A percentile compares a stretch with the other conserved stretches of the same genome.
phyloP scores from a whole-genome alignment of 2,113 vertebrate genomes.

The Arvicanthis niloticus region DNA sequence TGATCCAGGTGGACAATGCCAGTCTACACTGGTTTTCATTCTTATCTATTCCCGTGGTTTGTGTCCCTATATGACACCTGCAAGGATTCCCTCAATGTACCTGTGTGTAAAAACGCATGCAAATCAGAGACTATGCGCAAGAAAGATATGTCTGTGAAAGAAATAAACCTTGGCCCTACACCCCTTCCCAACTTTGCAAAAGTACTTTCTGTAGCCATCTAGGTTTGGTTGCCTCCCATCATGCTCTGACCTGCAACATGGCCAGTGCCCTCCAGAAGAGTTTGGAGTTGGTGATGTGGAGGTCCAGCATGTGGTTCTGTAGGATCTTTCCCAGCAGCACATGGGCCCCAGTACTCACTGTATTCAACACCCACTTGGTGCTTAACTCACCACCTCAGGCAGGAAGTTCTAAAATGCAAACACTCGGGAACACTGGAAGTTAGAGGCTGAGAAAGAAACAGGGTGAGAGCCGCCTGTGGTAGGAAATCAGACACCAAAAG shows the following conservation, averaged over 20 bases:
- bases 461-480: background rate
- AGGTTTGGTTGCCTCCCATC: background rate
- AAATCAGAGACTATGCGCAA: background rate
- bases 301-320: conserved; percentile 89
- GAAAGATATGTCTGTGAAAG: background rate
- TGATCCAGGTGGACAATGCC: no score
- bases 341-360: conserved; percentile 89
- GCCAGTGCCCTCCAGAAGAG: conserved; percentile 87
- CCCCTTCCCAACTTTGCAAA: background rate
- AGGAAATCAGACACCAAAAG: background rate
- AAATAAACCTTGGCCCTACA: background rate
- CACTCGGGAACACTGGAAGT: accelerated
- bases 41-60: background rate
- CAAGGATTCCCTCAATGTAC: background rate
- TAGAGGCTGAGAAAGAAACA: background rate
- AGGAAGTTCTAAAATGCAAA: conserved; percentile 82
- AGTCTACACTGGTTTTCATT: no score
- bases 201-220: background rate
- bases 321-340: conserved; percentile 89
- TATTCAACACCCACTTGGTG: conserved; percentile 90
- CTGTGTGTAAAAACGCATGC: background rate
- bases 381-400: conserved; percentile 86
- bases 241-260: conserved; percentile 86
- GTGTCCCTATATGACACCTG: background rate
- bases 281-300: conserved; percentile 89